These are phyloP conservation scores for Chunga burmeisteri DNA, from an alignment of 2,113 vertebrate genomes.

Conservation along the genomic window DNA sequence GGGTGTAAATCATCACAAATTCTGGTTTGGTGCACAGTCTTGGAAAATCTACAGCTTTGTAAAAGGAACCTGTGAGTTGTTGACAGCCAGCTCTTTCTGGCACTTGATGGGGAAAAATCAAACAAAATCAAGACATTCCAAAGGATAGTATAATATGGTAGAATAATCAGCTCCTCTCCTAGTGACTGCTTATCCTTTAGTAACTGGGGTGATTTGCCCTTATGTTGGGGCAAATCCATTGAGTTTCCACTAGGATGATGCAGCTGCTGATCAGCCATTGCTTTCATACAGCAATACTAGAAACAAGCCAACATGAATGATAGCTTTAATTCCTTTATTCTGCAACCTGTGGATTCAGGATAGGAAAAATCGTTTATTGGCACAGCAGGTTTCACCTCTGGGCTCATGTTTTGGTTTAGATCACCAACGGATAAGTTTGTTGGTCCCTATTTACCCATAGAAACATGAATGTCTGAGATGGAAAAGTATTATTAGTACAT, in stretches of 20 bases:
- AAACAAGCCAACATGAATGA: not conserved
- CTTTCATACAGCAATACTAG: not conserved
- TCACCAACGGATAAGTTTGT: not conserved
- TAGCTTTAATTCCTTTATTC: not conserved
- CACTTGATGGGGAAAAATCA: slow-evolving; percentile 19
- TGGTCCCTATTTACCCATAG: not conserved
- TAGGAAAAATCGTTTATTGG: not conserved
- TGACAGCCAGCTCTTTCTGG: slow-evolving; percentile 36
- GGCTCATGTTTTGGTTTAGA: not conserved
- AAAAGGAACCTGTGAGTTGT: slow-evolving; percentile 31
- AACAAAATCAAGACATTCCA: slow-evolving; percentile 18
- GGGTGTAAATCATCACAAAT: slow-evolving; percentile 50
- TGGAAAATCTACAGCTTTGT: slow-evolving; percentile 51
- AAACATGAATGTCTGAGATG: not conserved
- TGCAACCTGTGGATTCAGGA: not conserved
- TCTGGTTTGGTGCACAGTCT: slow-evolving; percentile 17
- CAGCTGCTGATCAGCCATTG: not conserved
- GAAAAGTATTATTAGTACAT: not conserved
- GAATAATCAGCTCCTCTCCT: not conserved
- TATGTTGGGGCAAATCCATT: not conserved
- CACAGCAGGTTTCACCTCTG: not conserved
- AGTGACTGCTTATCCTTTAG: not conserved
- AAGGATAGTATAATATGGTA: not conserved
- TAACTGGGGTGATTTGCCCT: not conserved
- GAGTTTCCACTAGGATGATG: not conserved